Evolutionary conservation across 2,888 invertebrate genomes (phyloP), one percentile per base, ranked within the genome.

Genomic region (Dryadula phaetusa): DNA sequence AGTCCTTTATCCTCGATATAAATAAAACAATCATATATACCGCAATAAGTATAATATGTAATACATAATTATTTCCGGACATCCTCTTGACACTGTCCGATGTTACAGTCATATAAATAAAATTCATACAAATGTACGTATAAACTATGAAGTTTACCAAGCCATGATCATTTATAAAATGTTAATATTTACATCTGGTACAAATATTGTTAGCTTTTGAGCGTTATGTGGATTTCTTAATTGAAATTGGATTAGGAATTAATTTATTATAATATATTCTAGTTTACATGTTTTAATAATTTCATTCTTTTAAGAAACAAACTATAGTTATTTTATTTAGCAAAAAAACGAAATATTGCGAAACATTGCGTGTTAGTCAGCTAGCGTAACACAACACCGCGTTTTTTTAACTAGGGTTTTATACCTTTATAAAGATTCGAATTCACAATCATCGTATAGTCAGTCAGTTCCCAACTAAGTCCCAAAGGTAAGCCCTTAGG

Each of bases 21-120:
- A 37, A 54, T 34, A 37, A 37, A 56, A 20, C 34, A 34, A 20
- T 34, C 3, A 54, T 20, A 37, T 54, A 14, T 37, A 54, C 14
- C 5, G 56, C 22, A 22, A 40, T 56, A 56, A 56, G 40, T 56
- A 56, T 56, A 56, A 56, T n/a, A 40, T 40, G 37, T 40, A 40
- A 25, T 40, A 22, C 22, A 25, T 40, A 37, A 22, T 8, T 56
- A 40, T n/a, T 40, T 37, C 37, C 20, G 54, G 54, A 54, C 54
- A 20, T 54, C 54, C 34, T 14, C 37, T 20, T 54, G 54, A 22
- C 54, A 54, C 10, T 54, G 6, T 18, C 37, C 20, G 20, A 54
- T 20, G 37, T 22, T 22, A 14, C 3, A n/a, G n/a, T 14, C 25
- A 25, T 8, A 49, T 49, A 49, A 52, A 28, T 49, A 28, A 28